Conservation (phyloP, 1,140 invertebrate genomes). For the Drosophila mayri region DNA sequence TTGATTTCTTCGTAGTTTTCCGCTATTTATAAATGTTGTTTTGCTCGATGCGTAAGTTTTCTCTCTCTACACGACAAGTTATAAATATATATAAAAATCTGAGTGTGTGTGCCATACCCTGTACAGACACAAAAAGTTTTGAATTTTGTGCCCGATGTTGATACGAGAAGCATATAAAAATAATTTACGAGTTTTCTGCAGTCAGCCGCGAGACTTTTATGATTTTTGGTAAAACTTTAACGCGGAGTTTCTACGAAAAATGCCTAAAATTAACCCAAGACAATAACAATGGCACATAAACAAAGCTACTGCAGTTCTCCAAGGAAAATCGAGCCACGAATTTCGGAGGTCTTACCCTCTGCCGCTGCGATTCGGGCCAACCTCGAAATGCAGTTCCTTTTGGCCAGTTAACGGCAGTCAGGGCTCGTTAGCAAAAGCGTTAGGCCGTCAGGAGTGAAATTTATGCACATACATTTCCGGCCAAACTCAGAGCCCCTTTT, state of each 20-base stretch:
- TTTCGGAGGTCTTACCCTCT: slow-evolving; percentile 8
- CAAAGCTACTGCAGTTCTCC: slow-evolving; percentile 30
- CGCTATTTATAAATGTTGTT: slow-evolving; percentile 77
- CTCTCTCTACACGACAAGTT: slow-evolving; percentile 52
- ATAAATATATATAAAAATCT: slow-evolving; percentile 33
- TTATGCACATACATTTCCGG: slow-evolving; percentile 49
- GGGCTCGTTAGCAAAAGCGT: slow-evolving; percentile 37
- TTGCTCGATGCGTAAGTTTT: slow-evolving; percentile 70
- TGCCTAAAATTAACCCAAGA: slow-evolving; percentile 50
- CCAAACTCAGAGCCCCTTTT: slow-evolving; percentile 13
- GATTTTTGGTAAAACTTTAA: slow-evolving; percentile 46
- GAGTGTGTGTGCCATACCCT: slow-evolving; percentile 19
- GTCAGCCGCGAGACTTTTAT: slow-evolving; percentile 43
- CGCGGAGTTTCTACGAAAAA: slow-evolving; percentile 46
- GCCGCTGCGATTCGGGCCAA: slow-evolving; percentile 33
- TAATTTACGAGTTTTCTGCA: slow-evolving; percentile 81
- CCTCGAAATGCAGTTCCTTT: slow-evolving; percentile 30
- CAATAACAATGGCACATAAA: slow-evolving; percentile 35
- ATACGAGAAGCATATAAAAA: slow-evolving; percentile 66
- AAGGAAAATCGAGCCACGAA: slow-evolving; percentile 18
- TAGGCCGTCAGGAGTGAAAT: slow-evolving; percentile 37
- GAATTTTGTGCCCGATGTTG: slow-evolving; percentile 45
- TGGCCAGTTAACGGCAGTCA: slow-evolving; percentile 33
- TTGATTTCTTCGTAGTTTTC: slow-evolving; percentile 60
- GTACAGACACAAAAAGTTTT: slow-evolving; percentile 67